A percentile compares a stretch with the other conserved stretches of the same genome.
Evolutionary conservation across 2,888 invertebrate species (phyloP).

Genomic region (Cantharis nigra): DNA sequence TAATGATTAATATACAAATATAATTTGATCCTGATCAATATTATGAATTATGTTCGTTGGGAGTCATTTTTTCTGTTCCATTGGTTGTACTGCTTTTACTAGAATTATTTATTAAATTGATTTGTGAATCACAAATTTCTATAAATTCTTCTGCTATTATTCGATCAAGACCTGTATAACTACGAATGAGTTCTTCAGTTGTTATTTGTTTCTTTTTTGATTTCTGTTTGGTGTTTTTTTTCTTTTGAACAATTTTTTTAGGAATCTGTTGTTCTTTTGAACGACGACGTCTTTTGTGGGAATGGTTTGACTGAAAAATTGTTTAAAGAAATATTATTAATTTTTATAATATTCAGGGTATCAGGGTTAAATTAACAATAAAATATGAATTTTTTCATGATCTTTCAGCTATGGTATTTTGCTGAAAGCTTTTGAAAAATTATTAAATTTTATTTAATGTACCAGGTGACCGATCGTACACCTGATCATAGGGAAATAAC

Average conservation of each 20-base stretch:
- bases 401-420: too few species aligned
- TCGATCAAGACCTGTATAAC: slow-evolving; percentile 66
- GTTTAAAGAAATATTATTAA: not conserved
- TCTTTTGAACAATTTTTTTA: slow-evolving; percentile 29
- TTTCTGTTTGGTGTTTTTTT: slow-evolving; percentile 40
- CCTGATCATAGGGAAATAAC: too few species aligned
- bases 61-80: slow-evolving; percentile 12
- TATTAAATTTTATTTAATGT: too few species aligned
- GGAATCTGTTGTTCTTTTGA: slow-evolving; percentile 13
- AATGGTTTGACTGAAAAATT: slow-evolving; percentile 45
- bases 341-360: too few species aligned
- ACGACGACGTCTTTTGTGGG: slow-evolving; percentile 49
- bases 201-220: slow-evolving; percentile 47
- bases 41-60: not conserved
- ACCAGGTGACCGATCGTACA: too few species aligned
- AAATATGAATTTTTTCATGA: too few species aligned
- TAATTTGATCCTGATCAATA: not conserved
- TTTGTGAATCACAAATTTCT: slow-evolving; percentile 64
- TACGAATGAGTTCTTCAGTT: slow-evolving; percentile 62
- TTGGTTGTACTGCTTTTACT: slow-evolving; percentile 36
- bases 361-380: too few species aligned
- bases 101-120: slow-evolving; percentile 50
- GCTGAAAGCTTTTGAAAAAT: too few species aligned
- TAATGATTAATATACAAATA: not conserved
- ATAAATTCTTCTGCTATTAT: slow-evolving; percentile 69